phyloP scores from a whole-genome alignment of 2,113 vertebrate species.

The Pteropus alecto region DNA sequence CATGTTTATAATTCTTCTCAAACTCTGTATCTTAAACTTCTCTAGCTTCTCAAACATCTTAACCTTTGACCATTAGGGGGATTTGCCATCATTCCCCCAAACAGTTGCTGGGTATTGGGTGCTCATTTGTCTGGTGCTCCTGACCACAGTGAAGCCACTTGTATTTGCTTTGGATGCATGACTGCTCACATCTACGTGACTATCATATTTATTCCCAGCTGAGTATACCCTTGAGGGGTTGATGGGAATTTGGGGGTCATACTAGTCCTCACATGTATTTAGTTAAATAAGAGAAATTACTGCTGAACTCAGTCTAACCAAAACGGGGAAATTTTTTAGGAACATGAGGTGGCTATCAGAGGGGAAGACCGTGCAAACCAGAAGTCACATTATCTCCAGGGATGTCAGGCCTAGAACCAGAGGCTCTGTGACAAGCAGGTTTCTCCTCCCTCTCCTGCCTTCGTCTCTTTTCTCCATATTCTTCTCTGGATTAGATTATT shows the following conservation, averaged over 20 bases:
- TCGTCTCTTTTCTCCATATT: background rate
- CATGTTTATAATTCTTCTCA: background rate
- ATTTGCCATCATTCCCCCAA: background rate
- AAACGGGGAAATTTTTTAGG: background rate
- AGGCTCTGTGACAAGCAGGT: background rate
- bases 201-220: background rate
- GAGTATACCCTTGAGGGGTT: background rate
- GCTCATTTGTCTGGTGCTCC: background rate
- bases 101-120: background rate
- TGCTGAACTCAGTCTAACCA: background rate
- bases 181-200: background rate
- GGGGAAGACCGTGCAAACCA: background rate
- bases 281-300: background rate
- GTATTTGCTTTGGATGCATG: background rate
- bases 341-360: no score
- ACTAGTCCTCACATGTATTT: background rate
- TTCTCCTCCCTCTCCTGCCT: background rate
- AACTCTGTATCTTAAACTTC: background rate
- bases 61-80: background rate
- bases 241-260: background rate
- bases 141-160: background rate
- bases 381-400: background rate
- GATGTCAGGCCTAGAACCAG: background rate
- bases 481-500: background rate
- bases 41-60: background rate